Conservation (phyloP, 1,140 invertebrate species). For the Oncopodura yosiiana region DNA sequence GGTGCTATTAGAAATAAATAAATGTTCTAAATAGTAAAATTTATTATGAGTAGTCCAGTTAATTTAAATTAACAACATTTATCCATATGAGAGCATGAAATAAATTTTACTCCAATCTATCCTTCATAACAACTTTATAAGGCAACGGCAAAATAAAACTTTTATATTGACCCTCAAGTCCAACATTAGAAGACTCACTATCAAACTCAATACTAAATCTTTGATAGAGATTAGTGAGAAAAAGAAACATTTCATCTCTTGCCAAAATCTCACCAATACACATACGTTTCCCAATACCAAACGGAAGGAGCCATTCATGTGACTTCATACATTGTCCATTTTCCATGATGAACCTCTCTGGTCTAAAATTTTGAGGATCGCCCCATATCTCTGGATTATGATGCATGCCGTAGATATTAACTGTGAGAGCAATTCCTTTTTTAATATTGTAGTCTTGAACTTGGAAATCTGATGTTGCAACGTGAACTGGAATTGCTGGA, state of each 20-base stretch:
- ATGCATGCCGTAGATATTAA: slow-evolving; percentile 41
- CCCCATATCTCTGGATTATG: slow-evolving; percentile 40
- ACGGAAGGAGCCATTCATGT: slow-evolving; percentile 7
- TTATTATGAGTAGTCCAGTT: too few species aligned
- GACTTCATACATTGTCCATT: slow-evolving; percentile 9
- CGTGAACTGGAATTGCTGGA: slow-evolving; percentile 1
- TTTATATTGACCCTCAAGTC: too few species aligned
- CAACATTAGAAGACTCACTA: not conserved
- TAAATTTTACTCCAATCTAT: not conserved
- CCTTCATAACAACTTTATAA: not conserved
- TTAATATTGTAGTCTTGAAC: slow-evolving; percentile 38
- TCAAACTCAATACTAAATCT: slow-evolving; percentile 4
- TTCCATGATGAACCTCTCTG: slow-evolving; percentile 43
- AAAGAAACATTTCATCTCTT: slow-evolving; percentile 6
- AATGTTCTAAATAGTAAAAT: too few species aligned
- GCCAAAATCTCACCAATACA: slow-evolving; percentile 12
- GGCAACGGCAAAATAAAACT: too few species aligned
- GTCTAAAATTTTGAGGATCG: slow-evolving; percentile 41
- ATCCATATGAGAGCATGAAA: too few species aligned
- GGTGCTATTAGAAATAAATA: too few species aligned
- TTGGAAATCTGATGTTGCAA: slow-evolving; percentile 23
- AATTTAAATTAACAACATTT: too few species aligned
- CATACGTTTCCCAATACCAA: slow-evolving; percentile 7
- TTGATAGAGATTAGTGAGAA: slow-evolving; percentile 12
- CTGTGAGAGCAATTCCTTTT: slow-evolving; percentile 38